phyloP scores from a whole-genome alignment of 2,888 invertebrate genomes.

The Eurois occulta region DNA sequence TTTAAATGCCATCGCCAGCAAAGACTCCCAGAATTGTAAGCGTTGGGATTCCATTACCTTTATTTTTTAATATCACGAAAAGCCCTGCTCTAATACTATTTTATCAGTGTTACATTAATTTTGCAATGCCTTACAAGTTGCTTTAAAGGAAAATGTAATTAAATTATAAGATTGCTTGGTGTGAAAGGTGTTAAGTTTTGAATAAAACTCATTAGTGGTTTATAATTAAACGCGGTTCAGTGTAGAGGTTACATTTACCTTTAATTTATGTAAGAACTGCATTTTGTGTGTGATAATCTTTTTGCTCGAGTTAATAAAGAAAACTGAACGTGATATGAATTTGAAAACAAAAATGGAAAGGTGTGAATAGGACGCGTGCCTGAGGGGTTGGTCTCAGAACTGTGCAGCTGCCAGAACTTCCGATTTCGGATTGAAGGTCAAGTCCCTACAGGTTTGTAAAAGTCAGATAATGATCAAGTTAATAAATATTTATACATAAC shows the following conservation, averaged over 20 bases:
- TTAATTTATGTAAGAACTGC: neutral
- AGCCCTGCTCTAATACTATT: neutral
- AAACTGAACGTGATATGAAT: neutral
- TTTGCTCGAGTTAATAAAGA: neutral
- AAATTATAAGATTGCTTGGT: neutral
- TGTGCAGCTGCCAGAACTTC: neutral
- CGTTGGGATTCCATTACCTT: neutral
- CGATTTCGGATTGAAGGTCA: neutral
- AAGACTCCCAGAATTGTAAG: neutral
- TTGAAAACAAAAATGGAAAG: too few relatives aligned
- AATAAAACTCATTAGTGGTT: slow-evolving; percentile 25
- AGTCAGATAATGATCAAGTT: neutral
- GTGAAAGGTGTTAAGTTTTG: neutral
- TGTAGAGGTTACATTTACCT: slow-evolving; percentile 8
- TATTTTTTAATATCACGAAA: neutral
- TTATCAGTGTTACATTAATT: neutral
- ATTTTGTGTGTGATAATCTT: neutral
- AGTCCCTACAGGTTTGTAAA: neutral
- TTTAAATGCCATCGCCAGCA: neutral
- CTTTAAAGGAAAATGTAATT: slow-evolving; percentile 7
- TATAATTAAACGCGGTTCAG: slow-evolving; percentile 22
- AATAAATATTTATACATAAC: neutral
- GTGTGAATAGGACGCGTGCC: neutral
- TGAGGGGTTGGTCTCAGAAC: neutral
- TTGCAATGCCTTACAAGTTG: neutral